A percentile compares a stretch with the other conserved stretches of the same genome.
These are phyloP conservation scores for Nycticebus coucang DNA, from an alignment of 2,113 vertebrate species.

Conservation along the genomic window DNA sequence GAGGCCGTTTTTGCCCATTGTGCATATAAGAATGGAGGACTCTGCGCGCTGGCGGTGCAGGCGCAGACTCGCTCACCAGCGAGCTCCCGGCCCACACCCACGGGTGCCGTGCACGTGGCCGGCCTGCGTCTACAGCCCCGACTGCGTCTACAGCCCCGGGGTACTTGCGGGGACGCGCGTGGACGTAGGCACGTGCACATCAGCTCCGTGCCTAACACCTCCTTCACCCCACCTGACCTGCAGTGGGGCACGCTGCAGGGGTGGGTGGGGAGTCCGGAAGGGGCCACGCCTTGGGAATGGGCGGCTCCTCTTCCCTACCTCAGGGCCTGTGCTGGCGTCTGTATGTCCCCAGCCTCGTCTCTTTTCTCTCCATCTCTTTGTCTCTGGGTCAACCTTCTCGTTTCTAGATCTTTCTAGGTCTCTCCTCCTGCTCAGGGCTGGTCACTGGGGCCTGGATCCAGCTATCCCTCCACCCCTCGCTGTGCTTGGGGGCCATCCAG, in stretches of 20 bases:
- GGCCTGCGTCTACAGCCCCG: background rate
- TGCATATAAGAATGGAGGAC: slow-evolving; percentile 40
- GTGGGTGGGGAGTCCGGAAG: background rate
- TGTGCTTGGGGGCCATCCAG: background rate
- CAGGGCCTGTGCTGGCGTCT: rapidly evolving
- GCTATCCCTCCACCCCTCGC: background rate
- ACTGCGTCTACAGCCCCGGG: background rate
- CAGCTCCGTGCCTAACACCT: background rate
- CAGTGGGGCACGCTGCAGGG: background rate
- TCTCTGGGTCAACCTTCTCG: background rate
- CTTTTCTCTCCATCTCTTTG: background rate
- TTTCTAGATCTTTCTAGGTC: background rate
- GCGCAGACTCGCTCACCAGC: background rate
- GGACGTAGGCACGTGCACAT: background rate
- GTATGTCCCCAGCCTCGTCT: background rate
- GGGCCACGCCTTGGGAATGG: background rate
- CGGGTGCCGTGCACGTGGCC: background rate
- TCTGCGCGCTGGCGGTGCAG: background rate
- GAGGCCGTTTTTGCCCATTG: slow-evolving; percentile 52
- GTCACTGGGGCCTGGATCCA: background rate
- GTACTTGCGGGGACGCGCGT: rapidly evolving
- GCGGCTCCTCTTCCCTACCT: background rate
- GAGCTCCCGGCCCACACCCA: background rate
- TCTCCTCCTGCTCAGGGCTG: background rate
- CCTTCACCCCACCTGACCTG: rapidly evolving